phyloP scores from a whole-genome alignment of 2,113 vertebrate genomes.

The Formicarius rufipectus region DNA sequence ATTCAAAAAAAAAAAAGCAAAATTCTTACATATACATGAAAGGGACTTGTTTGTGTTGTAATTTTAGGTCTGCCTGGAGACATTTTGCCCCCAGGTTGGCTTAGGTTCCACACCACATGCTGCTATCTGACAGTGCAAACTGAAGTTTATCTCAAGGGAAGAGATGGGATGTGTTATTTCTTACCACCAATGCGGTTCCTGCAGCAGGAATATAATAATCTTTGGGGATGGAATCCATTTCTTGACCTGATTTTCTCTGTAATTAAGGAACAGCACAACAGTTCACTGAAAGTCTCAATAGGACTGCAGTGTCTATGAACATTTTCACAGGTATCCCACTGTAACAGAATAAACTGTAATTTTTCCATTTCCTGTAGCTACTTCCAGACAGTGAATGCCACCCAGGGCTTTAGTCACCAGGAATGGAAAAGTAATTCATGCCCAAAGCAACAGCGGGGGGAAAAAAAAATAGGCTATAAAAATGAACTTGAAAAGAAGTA shows the following conservation, averaged over 20 bases:
- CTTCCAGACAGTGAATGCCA: constrained; percentile 14
- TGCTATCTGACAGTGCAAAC: background rate
- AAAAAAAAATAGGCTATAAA: background rate
- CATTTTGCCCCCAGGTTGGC: background rate
- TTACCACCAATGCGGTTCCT: background rate
- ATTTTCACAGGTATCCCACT: background rate
- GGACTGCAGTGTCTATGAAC: background rate
- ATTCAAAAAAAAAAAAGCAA: background rate
- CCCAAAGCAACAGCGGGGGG: background rate
- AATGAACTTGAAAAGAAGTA: background rate
- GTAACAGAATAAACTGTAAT: constrained; percentile 3
- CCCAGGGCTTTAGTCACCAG: constrained; percentile 15
- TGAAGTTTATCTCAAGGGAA: background rate
- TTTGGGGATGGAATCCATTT: background rate
- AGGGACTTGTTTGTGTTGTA: background rate
- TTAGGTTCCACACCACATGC: background rate
- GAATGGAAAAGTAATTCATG: constrained; percentile 44
- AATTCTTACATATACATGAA: background rate
- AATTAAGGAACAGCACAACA: constrained; percentile 6
- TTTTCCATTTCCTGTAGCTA: constrained; percentile 20
- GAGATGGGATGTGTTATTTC: background rate
- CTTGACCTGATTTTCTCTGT: constrained; percentile 43
- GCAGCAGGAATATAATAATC: background rate
- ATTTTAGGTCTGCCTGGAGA: background rate
- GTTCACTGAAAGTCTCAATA: background rate